A percentile compares a stretch with the other conserved stretches of the same genome.
These are phyloP conservation scores for Umimayanthus kanabou DNA, from an alignment of 92 coral and sea anemone genomes.

Conservation along the genomic window DNA sequence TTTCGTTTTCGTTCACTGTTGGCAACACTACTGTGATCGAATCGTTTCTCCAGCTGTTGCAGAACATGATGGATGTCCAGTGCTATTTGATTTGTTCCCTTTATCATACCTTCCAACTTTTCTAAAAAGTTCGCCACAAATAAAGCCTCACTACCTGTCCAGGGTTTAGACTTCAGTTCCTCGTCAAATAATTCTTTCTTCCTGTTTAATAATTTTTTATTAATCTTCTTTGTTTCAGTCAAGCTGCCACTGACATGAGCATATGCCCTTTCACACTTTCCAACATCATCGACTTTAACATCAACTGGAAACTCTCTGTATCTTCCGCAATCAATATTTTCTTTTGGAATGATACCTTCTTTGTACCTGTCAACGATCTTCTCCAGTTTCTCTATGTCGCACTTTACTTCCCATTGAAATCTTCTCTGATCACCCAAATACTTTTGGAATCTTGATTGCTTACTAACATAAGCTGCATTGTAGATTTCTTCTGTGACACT, in stretches of 20 bases:
- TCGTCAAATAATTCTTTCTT: conserved; percentile 26
- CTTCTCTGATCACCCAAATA: conserved; percentile 42
- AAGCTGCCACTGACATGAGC: conserved; percentile 29
- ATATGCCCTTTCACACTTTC: conserved; percentile 24
- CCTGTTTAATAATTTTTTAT: not conserved
- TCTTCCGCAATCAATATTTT: conserved; percentile 24
- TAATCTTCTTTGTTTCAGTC: not conserved
- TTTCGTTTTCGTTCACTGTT: no score
- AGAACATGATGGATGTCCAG: no score
- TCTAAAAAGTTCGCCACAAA: conserved; percentile 31
- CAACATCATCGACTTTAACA: conserved; percentile 47
- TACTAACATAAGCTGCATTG: conserved; percentile 36
- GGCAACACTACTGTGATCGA: no score
- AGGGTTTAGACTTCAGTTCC: conserved; percentile 30
- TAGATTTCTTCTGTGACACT: conserved; percentile 35
- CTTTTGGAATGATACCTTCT: conserved; percentile 21
- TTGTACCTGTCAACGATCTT: conserved; percentile 14
- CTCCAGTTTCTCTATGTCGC: conserved; percentile 23
- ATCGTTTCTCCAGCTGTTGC: no score
- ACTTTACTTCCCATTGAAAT: conserved; percentile 34
- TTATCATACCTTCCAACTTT: no score
- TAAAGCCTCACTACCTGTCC: conserved; percentile 29
- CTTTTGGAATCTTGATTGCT: conserved; percentile 45
- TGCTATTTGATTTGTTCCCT: no score
- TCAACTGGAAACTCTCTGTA: conserved; percentile 28